Base-by-base conservation (phyloP, 2,113 vertebrate species). In the Myiozetetes cayanensis region DNA sequence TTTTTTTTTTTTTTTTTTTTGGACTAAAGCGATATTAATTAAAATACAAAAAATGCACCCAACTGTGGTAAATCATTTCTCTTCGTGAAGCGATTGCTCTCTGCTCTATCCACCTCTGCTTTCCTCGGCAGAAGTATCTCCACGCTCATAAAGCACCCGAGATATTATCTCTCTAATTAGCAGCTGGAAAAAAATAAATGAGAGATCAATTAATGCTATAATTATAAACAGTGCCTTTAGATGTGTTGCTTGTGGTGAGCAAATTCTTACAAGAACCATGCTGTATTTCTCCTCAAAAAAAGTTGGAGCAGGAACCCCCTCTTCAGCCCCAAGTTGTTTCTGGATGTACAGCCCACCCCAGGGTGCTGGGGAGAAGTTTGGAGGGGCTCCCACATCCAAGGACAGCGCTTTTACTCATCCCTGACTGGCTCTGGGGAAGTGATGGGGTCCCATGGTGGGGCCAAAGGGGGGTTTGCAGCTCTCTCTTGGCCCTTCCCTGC, bases 191-290 rank as follows among this genome's bases (percentile, higher is more conserved):
- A 6, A 96, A 96, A 95, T 94, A 88, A 97, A 94, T 30, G 61
- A 80, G 52, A 97, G 96, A 98, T 98, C 97, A 97, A 96, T 98
- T 98, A 98, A 97, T 97, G 95, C 90, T 92, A 90, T 97, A 97
- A 98, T 97, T 98, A 96, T 97, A 97, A 97, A 63, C 88, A 97
- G 63, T 92, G 96, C 97, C 88, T 97, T 96, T 97, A 94, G 94
- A 96, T 96, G 73, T 87, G 94, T 94, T 96, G 87, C 91, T 97
- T 87, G 87, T 89, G 94, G 96, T 77, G 95, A 97, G 50, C 7
- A 56, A 94, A 95, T 46, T 82, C 68, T 70, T 95, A 91, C 41
- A 35, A 43, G 80, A 73, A 61, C 82, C 9, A 4, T 30, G 47
- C 87, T 4, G 27, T 37, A 62, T 58, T 78, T 77, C 47, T 65